A percentile compares a stretch with the other conserved stretches of the same genome.
Evolutionary conservation across 2,888 invertebrate genomes (phyloP).

Genomic region (Ceraclea dissimilis): DNA sequence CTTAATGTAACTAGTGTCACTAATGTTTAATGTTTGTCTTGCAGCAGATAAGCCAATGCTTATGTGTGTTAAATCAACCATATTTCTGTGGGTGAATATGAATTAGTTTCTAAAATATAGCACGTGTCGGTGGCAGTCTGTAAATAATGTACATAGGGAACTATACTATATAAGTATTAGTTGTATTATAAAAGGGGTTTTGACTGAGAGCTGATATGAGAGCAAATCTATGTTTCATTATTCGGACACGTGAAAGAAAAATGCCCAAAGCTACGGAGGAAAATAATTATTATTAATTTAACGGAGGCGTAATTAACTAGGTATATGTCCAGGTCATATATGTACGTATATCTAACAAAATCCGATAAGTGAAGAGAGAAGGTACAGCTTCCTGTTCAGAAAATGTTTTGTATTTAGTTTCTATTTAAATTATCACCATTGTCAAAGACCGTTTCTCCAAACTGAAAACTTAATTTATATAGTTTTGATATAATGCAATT

Average conservation of each 20-base stretch:
- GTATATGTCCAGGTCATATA: too few relatives aligned
- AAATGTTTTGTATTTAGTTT: too few relatives aligned
- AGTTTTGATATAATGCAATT: too few relatives aligned
- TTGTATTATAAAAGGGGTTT: background rate
- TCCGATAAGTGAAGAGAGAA: too few relatives aligned
- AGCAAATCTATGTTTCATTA: conserved; percentile 1
- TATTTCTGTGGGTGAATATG: conserved; percentile 15
- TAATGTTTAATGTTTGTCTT: conserved; percentile 11
- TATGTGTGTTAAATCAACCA: conserved; percentile 22
- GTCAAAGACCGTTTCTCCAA: too few relatives aligned
- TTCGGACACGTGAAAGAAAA: background rate
- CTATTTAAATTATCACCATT: too few relatives aligned
- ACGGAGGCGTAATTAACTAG: too few relatives aligned
- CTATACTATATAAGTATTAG: too few relatives aligned
- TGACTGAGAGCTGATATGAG: background rate
- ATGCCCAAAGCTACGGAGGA: background rate
- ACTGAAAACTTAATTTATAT: too few relatives aligned
- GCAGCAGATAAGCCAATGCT: conserved; percentile 18
- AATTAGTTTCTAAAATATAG: conserved; percentile 15
- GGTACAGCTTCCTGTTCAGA: too few relatives aligned
- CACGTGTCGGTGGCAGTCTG: conserved; percentile 5
- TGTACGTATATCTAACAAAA: too few relatives aligned
- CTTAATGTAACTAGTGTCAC: background rate
- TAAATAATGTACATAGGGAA: conserved; percentile 16
- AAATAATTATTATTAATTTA: background rate